These are phyloP conservation scores for Orientallactaga sibirica DNA, from an alignment of 2,797 vertebrate genomes.

Conservation along the genomic window DNA sequence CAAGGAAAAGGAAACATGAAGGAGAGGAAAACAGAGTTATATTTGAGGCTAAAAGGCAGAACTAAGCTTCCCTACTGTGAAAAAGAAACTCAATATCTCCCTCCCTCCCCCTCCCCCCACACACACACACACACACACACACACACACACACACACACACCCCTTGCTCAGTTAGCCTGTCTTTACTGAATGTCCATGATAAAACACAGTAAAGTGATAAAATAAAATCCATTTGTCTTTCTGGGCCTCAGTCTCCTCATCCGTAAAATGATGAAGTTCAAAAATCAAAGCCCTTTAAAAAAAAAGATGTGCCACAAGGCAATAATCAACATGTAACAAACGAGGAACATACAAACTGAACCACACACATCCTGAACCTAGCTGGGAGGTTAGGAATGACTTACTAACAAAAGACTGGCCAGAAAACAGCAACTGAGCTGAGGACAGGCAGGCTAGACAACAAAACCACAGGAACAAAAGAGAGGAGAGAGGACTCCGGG, in stretches of 20 bases:
- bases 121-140: neutral
- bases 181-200: neutral
- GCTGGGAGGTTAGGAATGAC: neutral
- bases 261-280: neutral
- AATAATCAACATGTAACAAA: constrained; percentile 27
- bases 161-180: neutral
- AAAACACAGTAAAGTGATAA: neutral
- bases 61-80: constrained; percentile 14
- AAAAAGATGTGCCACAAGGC: neutral
- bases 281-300: constrained; percentile 19
- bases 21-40: neutral
- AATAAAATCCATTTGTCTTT: neutral
- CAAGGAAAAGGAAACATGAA: constrained; percentile 2
- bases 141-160: neutral
- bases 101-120: neutral
- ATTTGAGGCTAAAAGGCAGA: constrained; percentile 23
- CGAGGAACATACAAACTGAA: neutral
- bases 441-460: neutral
- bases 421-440: constrained; percentile 28
- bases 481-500: neutral
- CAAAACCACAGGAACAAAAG: neutral
- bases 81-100: neutral
- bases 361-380: neutral
- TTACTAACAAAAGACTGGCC: neutral
- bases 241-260: constrained; percentile 33